Base-by-base conservation (phyloP, 2,888 invertebrate genomes). In the Gymnocheta viridis region DNA sequence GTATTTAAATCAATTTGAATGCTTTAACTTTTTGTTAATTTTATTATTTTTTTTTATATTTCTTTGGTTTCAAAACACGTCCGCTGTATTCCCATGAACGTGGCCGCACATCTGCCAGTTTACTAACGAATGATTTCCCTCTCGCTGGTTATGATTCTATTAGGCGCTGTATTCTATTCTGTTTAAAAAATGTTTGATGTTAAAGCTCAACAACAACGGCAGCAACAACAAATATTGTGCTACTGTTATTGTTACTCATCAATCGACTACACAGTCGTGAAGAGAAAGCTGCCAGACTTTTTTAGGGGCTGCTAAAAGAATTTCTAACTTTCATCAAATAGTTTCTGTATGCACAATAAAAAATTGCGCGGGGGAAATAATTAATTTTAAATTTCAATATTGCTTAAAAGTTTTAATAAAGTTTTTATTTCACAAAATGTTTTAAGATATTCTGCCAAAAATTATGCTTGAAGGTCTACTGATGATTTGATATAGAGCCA, bases 101-200 rank as follows among this genome's bases (percentile, higher is more conserved):
- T 80, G 84, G 77, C 84, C 77, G 69, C 69, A 84, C 84, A 81
- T 77, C 84, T 81, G 84, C 81, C 84, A 78, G 84, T 78, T 78
- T 79, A 84, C 81, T 84, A 84, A 78, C 84, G 84, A 84, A 84
- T 84, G 84, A 81, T 69, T 84, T 81, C 81, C 73, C 84, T 84
- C 81, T 84, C 81, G 84, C 74, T 84, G 58, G 73, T 81, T 81
- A 58, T 74, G 64, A 56, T 84, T 73, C 84, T 74, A 84, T 81
- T 73, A 81, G 84, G 72, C 84, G 76, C 76, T 76, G 9, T 62
- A 51, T 73, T 80, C 58, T 81, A 76, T 81, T 81, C 69, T 74
- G 60, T 60, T 67, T 62, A 62, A 70, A 80, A 81, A 35, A 17
- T 74, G 32, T 74, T 67, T 81, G 74, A 69, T 51, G 54, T 81